Evolutionary conservation across 1,140 invertebrate species (phyloP).

Genomic region (Formica exsecta): DNA sequence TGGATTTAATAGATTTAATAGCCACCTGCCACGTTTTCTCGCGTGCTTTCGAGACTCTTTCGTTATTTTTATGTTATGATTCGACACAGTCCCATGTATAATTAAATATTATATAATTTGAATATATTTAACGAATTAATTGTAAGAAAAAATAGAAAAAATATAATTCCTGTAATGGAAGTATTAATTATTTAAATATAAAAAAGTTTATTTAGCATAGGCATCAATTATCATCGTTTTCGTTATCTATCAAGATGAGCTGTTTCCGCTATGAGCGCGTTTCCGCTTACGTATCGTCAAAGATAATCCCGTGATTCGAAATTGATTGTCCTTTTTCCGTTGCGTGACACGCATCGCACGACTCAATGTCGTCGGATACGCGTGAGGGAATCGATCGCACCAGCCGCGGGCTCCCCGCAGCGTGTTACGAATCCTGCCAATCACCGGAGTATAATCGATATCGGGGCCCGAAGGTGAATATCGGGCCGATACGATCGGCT

Average conservation of each 20-base stretch:
- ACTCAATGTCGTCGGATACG: conserved; percentile 39
- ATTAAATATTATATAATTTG: conserved; percentile 1
- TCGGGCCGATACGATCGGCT: conserved; percentile 84
- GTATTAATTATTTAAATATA: background rate
- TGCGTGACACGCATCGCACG: conserved; percentile 20
- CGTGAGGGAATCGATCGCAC: conserved; percentile 62
- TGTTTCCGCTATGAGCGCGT: background rate
- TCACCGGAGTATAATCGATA: conserved; percentile 85
- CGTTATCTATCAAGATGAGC: conserved; percentile 4
- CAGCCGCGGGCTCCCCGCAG: conserved; percentile 76
- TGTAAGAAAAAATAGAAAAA: background rate
- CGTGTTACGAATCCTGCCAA: conserved; percentile 85
- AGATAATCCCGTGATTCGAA: conserved; percentile 36
- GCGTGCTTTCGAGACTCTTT: conserved; percentile 5
- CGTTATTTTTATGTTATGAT: background rate
- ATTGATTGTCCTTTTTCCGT: conserved; percentile 19
- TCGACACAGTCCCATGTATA: background rate
- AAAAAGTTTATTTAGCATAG: background rate
- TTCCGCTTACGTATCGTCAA: conserved; percentile 5
- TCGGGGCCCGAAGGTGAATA: conserved; percentile 82
- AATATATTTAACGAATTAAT: background rate
- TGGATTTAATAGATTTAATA: conserved; percentile 34
- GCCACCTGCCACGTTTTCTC: background rate
- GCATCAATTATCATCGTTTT: background rate
- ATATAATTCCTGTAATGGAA: background rate